phyloP scores from a whole-genome alignment of 2,888 invertebrate species.

The Meteorus colon region DNA sequence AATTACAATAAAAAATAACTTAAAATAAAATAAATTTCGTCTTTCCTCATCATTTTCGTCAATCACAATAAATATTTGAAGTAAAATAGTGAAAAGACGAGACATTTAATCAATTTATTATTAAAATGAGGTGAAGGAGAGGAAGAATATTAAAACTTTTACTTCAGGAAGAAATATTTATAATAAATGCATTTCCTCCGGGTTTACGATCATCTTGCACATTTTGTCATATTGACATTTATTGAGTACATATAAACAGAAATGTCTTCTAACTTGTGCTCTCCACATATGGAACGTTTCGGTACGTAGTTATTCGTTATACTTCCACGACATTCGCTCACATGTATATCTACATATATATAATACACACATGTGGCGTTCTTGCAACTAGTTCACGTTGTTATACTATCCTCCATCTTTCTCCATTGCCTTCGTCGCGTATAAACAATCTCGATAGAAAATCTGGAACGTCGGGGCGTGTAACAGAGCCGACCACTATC shows the following conservation, averaged over 20 bases:
- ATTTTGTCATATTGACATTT: not conserved
- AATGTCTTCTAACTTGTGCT: constrained; percentile 16
- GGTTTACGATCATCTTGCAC: not conserved
- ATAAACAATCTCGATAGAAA: constrained; percentile 69
- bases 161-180: constrained; percentile 15
- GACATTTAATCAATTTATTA: not conserved
- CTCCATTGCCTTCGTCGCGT: constrained; percentile 57
- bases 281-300: constrained; percentile 39
- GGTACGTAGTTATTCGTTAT: constrained; percentile 27
- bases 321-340: constrained; percentile 3
- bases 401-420: constrained; percentile 55
- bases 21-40: no score
- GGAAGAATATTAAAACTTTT: constrained; percentile 14
- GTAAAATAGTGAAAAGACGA: constrained; percentile 2
- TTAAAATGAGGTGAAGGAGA: constrained; percentile 21
- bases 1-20: no score
- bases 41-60: no score
- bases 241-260: not conserved
- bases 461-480: constrained; percentile 64
- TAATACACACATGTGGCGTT: constrained; percentile 62
- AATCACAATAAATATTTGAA: no score
- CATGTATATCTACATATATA: constrained; percentile 52
- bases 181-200: constrained; percentile 15
- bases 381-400: constrained; percentile 57
- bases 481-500: constrained; percentile 48